Conservation (phyloP, 2,113 vertebrate genomes). For the Phoxinus phoxinus region DNA sequence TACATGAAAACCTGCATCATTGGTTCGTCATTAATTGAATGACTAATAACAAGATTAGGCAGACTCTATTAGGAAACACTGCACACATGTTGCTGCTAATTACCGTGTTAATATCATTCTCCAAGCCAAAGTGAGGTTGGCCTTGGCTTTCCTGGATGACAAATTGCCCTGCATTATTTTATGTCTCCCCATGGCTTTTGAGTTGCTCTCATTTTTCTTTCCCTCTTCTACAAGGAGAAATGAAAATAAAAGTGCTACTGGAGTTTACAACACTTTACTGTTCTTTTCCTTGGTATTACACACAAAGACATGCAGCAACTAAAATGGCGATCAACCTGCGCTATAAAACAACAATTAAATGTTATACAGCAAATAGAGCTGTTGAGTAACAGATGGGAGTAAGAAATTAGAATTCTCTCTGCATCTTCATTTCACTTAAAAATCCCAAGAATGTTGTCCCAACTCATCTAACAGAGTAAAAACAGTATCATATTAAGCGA, state of each 20-base stretch:
- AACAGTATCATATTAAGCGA: not conserved
- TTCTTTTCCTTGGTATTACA: not conserved
- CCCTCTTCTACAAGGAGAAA: not conserved
- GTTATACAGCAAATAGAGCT: not conserved
- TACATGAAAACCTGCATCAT: constrained; percentile 38
- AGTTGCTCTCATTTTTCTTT: not conserved
- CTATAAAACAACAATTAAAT: not conserved
- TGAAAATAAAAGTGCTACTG: not conserved
- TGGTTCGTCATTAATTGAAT: constrained; percentile 56
- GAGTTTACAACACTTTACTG: not conserved
- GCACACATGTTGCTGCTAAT: constrained; percentile 59
- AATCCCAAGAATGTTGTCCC: not conserved
- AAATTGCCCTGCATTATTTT: constrained; percentile 26
- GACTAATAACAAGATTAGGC: constrained; percentile 60
- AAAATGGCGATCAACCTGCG: not conserved
- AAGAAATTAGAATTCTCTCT: not conserved
- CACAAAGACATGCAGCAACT: not conserved
- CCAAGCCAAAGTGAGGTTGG: constrained; percentile 26
- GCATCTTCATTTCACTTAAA: not conserved
- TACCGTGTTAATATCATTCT: constrained; percentile 53
- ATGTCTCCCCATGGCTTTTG: constrained; percentile 14
- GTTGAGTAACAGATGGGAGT: not conserved
- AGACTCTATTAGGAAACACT: constrained; percentile 50
- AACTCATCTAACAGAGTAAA: not conserved
- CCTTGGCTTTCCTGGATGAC: constrained; percentile 38